These are phyloP conservation scores for Drosophila nannoptera DNA, from an alignment of 1,140 invertebrate genomes.

Conservation along the genomic window DNA sequence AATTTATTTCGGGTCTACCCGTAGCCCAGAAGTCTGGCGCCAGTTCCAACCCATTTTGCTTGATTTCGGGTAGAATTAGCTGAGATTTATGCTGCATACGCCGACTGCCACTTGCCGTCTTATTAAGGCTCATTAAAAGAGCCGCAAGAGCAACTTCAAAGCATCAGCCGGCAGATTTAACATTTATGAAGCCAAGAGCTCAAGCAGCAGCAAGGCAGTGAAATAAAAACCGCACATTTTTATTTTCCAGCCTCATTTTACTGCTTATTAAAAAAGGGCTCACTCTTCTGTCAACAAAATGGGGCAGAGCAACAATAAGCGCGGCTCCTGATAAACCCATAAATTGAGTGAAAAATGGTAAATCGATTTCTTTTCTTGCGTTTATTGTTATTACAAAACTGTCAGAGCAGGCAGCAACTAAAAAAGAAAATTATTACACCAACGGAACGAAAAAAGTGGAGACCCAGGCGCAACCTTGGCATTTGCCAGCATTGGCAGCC, in stretches of 20 bases:
- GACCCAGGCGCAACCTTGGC: slow-evolving; percentile 18
- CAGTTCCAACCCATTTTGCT: slow-evolving; percentile 32
- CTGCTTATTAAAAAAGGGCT: slow-evolving; percentile 25
- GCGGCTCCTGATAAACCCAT: slow-evolving; percentile 65
- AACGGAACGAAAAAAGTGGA: slow-evolving; percentile 5
- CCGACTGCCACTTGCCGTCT: slow-evolving; percentile 25
- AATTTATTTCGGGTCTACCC: slow-evolving; percentile 62
- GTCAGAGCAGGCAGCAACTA: slow-evolving; percentile 42
- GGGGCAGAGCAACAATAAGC: slow-evolving; percentile 28
- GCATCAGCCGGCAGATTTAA: slow-evolving; percentile 14
- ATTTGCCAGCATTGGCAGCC: slow-evolving; percentile 34
- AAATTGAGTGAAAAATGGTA: slow-evolving; percentile 74
- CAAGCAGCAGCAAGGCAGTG: slow-evolving; percentile 37
- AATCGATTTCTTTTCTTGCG: slow-evolving; percentile 68
- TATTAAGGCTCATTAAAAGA: slow-evolving; percentile 66
- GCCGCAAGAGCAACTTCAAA: slow-evolving; percentile 42
- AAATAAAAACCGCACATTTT: slow-evolving; percentile 50
- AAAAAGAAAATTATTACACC: slow-evolving; percentile 34
- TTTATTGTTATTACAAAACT: slow-evolving; percentile 77
- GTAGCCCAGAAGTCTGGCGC: slow-evolving; percentile 40
- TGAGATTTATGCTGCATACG: slow-evolving; percentile 69
- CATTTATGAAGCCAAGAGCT: slow-evolving; percentile 24
- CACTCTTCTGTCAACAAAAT: slow-evolving; percentile 36
- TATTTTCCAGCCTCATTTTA: slow-evolving; percentile 7
- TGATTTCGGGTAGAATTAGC: slow-evolving; percentile 65